Conservation (phyloP, 2,113 vertebrate genomes). For the Mus spicilegus region DNA sequence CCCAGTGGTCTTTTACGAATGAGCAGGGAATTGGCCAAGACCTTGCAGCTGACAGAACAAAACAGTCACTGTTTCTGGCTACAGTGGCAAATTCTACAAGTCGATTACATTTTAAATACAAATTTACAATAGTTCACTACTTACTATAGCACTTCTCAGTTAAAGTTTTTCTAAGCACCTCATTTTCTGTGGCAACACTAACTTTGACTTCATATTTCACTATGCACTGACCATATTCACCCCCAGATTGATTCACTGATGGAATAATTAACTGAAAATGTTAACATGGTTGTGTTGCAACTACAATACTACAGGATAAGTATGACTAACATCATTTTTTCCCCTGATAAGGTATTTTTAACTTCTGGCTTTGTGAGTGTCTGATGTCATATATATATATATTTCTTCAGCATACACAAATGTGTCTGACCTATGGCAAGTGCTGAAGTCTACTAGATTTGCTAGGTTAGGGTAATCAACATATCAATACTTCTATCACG, state of each 20-base stretch:
- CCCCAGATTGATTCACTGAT: background rate
- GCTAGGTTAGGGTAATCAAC: background rate
- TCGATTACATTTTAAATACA: background rate
- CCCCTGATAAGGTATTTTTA: background rate
- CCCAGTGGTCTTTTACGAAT: background rate
- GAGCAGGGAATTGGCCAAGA: background rate
- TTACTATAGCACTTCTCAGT: slow-evolving; percentile 6
- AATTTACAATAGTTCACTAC: background rate
- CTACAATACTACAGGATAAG: background rate
- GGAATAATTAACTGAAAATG: slow-evolving; percentile 31
- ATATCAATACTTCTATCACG: background rate
- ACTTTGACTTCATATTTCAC: background rate
- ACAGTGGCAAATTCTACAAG: background rate
- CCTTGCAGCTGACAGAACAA: background rate
- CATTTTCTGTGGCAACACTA: slow-evolving; percentile 22
- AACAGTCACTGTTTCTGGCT: background rate
- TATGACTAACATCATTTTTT: background rate
- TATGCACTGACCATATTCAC: background rate
- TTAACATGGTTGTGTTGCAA: slow-evolving; percentile 23
- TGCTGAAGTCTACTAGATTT: background rate
- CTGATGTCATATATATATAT: background rate
- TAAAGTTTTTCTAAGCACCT: background rate
- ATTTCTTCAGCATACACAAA: background rate
- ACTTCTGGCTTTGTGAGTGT: background rate
- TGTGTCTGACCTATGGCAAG: background rate